These are phyloP conservation scores for Zaprionus ornatus DNA, from an alignment of 1,140 invertebrate species.

Conservation along the genomic window DNA sequence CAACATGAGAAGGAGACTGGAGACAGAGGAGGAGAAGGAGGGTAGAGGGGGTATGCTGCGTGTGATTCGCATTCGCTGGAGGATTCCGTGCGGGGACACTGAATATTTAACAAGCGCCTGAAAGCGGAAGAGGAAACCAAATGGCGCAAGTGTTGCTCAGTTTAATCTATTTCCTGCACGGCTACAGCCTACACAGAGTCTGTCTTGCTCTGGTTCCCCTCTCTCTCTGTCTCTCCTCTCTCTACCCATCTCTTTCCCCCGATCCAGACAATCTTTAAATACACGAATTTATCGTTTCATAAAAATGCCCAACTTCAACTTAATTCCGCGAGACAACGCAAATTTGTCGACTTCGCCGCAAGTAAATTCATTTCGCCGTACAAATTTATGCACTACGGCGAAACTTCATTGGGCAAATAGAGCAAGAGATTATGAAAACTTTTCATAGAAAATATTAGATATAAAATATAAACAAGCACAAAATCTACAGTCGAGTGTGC, in stretches of 20 bases:
- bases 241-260: background rate
- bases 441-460: constrained; percentile 9
- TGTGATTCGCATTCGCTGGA: constrained; percentile 45
- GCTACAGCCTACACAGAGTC: constrained; percentile 4
- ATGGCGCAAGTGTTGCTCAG: constrained; percentile 67
- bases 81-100: constrained; percentile 44
- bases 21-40: background rate
- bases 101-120: constrained; percentile 64
- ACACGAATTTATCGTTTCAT: constrained; percentile 61
- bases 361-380: constrained; percentile 42
- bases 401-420: constrained; percentile 26
- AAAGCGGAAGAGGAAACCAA: constrained; percentile 63
- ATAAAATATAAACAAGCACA: background rate
- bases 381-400: constrained; percentile 36
- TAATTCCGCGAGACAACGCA: constrained; percentile 53
- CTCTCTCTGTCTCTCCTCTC: background rate
- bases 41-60: constrained; percentile 28
- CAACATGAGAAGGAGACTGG: background rate
- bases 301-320: constrained; percentile 56
- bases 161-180: constrained; percentile 71
- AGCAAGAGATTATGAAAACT: constrained; percentile 15
- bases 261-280: constrained; percentile 56
- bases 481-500: too few relatives aligned
- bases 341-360: constrained; percentile 35
- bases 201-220: background rate